Evolutionary conservation across 1,140 invertebrate genomes (phyloP).

Genomic region (Caenorhabditis remanei): DNA sequence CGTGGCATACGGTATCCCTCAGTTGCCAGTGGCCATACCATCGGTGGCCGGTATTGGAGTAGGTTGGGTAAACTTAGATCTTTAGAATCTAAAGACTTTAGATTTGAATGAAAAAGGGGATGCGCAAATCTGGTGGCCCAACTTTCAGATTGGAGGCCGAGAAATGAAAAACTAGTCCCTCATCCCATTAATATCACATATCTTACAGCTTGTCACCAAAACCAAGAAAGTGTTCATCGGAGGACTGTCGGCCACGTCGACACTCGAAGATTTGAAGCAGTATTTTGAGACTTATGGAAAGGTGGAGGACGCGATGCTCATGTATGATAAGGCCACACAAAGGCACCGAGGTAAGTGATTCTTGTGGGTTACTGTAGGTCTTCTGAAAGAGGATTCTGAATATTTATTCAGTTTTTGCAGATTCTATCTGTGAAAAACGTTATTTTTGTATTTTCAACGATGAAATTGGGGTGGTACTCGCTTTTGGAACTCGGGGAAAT

Average conservation of each 20-base stretch:
- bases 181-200: not conserved
- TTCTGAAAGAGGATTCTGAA: too few relatives aligned
- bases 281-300: conserved; percentile 99
- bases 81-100: too few relatives aligned
- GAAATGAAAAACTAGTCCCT: not conserved
- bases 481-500: too few relatives aligned
- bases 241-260: conserved; percentile 97
- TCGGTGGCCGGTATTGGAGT: conserved; percentile 45
- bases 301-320: conserved; percentile 99
- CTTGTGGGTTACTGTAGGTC: not conserved
- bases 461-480: too few relatives aligned
- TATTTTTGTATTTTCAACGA: too few relatives aligned
- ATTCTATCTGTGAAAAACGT: not conserved
- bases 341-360: conserved; percentile 95
- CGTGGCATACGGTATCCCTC: conserved; percentile 42
- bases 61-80: not conserved
- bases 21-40: conserved; percentile 11
- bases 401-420: not conserved
- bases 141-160: not conserved
- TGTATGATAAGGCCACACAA: conserved; percentile 99
- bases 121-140: not conserved
- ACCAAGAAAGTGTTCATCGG: conserved; percentile 99
- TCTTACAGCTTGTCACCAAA: conserved; percentile 96
- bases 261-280: conserved; percentile 98
- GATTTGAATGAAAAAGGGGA: too few relatives aligned